Percentiles rank a stretch among this genome's conserved stretches.
Conservation (phyloP, 2,797 vertebrate species). For the Parambassis ranga region DNA sequence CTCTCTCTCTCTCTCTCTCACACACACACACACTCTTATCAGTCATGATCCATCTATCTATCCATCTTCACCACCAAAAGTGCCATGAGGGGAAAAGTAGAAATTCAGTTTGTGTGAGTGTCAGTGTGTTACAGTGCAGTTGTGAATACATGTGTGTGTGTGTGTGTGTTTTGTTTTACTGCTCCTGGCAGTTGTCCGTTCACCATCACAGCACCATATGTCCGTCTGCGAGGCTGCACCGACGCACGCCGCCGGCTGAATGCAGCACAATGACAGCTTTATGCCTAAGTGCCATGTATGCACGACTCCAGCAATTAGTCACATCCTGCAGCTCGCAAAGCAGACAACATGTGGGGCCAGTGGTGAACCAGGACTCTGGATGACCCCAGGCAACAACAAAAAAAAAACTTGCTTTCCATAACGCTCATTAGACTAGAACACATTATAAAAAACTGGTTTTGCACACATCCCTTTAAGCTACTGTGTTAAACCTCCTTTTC, state of each 20-base stretch:
- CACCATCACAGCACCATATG: conserved; percentile 65
- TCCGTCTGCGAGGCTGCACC: conserved; percentile 48
- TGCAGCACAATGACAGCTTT: conserved; percentile 66
- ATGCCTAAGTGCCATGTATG: conserved; percentile 39
- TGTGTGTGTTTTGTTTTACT: conserved; percentile 5
- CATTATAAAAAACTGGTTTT: too few relatives aligned
- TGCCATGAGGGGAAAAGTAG: conserved; percentile 3
- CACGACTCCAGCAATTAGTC: conserved; percentile 34
- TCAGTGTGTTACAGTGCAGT: conserved; percentile 7
- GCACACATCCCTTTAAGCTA: too few relatives aligned
- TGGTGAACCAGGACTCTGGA: too few relatives aligned
- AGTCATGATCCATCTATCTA: conserved; percentile 28
- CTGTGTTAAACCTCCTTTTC: too few relatives aligned
- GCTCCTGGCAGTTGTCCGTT: conserved; percentile 47
- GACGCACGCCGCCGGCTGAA: conserved; percentile 42
- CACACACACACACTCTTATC: background rate
- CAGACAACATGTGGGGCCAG: background rate
- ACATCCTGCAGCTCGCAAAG: conserved; percentile 37
- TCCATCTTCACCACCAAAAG: conserved; percentile 25
- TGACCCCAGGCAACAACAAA: too few relatives aligned
- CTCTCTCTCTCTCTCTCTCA: too few relatives aligned
- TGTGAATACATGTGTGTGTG: conserved; percentile 1
- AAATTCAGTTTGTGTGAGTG: conserved; percentile 19
- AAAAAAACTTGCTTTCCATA: too few relatives aligned
- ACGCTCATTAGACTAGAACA: too few relatives aligned